These are phyloP conservation scores for Antennarius maculatus DNA, from an alignment of 2,797 vertebrate genomes.

Conservation along the genomic window DNA sequence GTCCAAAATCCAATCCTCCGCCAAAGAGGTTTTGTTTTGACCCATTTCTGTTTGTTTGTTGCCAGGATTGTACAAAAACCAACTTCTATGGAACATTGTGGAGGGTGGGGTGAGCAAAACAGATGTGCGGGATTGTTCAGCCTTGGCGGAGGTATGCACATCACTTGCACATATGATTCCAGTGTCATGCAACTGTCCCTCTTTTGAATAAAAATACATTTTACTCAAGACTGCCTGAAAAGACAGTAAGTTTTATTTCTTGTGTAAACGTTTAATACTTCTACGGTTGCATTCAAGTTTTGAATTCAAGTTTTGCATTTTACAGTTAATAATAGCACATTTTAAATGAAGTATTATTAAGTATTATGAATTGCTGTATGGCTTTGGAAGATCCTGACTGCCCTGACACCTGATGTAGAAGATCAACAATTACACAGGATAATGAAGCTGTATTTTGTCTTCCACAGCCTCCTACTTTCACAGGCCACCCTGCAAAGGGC, in stretches of 20 bases:
- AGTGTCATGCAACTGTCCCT: too few relatives aligned
- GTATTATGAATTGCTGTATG: too few relatives aligned
- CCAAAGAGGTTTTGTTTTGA: too few relatives aligned
- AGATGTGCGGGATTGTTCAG: too few relatives aligned
- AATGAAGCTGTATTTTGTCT: slow-evolving; percentile 5
- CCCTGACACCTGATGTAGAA: neutral
- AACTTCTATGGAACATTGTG: too few relatives aligned
- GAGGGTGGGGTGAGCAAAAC: too few relatives aligned
- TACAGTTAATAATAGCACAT: too few relatives aligned
- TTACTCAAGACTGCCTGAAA: neutral
- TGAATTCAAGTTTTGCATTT: too few relatives aligned
- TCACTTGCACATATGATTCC: too few relatives aligned
- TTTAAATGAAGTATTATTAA: neutral
- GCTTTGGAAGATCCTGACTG: neutral
- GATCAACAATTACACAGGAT: neutral
- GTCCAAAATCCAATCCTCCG: neutral
- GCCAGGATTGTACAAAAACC: too few relatives aligned
- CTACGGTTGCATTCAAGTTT: neutral
- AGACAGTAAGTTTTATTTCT: slow-evolving; percentile 1
- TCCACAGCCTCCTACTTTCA: neutral
- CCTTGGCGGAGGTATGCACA: too few relatives aligned
- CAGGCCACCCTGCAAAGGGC: neutral
- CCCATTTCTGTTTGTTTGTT: too few relatives aligned
- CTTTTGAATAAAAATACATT: neutral
- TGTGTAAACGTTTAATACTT: neutral